phyloP scores from a whole-genome alignment of 2,888 invertebrate species.

The Latheticus oryzae region DNA sequence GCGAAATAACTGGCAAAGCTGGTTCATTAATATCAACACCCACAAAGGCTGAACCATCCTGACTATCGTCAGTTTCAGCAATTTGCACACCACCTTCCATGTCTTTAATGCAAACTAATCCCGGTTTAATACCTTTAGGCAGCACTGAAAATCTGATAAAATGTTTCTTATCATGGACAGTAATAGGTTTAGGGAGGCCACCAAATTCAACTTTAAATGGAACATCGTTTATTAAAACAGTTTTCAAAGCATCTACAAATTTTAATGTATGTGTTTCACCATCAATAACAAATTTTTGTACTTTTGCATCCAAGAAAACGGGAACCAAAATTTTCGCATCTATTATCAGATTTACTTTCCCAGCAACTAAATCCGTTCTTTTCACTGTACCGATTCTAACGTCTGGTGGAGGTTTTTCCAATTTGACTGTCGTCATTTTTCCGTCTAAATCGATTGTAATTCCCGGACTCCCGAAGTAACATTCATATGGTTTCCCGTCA shows the following conservation, averaged over 20 bases:
- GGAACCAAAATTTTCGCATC: conserved; percentile 84
- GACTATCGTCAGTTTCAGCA: conserved; percentile 51
- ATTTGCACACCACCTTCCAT: conserved; percentile 76
- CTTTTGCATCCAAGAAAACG: conserved; percentile 85
- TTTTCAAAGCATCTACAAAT: conserved; percentile 82
- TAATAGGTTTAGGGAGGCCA: conserved; percentile 83
- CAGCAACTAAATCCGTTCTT: conserved; percentile 84
- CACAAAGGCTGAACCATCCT: conserved; percentile 42
- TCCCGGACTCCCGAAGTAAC: conserved; percentile 91
- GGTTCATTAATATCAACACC: conserved; percentile 54
- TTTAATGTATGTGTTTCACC: conserved; percentile 80
- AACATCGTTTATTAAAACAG: conserved; percentile 82
- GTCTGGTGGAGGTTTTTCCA: conserved; percentile 93
- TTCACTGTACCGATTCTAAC: conserved; percentile 87
- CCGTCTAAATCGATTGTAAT: conserved; percentile 84
- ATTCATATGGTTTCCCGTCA: conserved; percentile 90
- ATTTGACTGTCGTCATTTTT: conserved; percentile 79
- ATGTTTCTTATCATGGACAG: conserved; percentile 79
- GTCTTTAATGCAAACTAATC: conserved; percentile 75
- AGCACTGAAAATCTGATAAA: conserved; percentile 84
- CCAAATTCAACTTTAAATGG: conserved; percentile 86
- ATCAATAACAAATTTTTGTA: conserved; percentile 82
- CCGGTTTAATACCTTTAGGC: conserved; percentile 79
- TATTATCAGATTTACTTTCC: conserved; percentile 85
- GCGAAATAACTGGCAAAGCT: conserved; percentile 53